These are phyloP conservation scores for Panthera leo DNA, from an alignment of 2,113 vertebrate species.

Conservation along the genomic window DNA sequence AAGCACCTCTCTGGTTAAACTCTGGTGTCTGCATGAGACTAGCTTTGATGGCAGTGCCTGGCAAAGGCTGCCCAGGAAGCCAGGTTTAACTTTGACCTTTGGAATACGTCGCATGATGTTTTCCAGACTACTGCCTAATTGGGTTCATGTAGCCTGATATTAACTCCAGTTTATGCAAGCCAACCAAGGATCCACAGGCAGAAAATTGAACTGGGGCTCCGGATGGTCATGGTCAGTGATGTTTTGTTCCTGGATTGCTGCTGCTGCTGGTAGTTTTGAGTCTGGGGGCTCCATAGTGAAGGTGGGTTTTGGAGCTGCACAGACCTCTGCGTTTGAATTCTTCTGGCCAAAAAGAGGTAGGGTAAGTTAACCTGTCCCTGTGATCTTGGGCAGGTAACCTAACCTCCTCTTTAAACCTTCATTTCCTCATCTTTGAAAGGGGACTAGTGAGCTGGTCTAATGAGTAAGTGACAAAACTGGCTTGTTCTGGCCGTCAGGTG, in stretches of 20 bases:
- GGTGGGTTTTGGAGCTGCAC: background rate
- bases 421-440: conserved; percentile 16
- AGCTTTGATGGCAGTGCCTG: background rate
- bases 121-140: conserved; percentile 60
- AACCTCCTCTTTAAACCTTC: background rate
- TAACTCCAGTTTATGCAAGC: conserved; percentile 52
- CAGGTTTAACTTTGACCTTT: conserved; percentile 72
- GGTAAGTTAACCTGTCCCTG: background rate
- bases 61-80: conserved; percentile 5
- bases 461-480: background rate
- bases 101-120: conserved; percentile 61
- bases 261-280: background rate
- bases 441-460: background rate
- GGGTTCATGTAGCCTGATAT: conserved; percentile 59
- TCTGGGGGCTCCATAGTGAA: background rate
- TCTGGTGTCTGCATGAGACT: background rate
- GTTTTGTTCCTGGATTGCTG: background rate
- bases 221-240: background rate
- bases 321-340: background rate
- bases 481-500: background rate
- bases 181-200: background rate
- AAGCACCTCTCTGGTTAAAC: background rate
- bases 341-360: background rate
- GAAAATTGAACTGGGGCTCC: background rate
- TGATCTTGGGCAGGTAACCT: background rate